A percentile compares a stretch with the other conserved stretches of the same genome.
Conservation (phyloP, 2,113 vertebrate genomes). For the Trichomycterus rosablanca region DNA sequence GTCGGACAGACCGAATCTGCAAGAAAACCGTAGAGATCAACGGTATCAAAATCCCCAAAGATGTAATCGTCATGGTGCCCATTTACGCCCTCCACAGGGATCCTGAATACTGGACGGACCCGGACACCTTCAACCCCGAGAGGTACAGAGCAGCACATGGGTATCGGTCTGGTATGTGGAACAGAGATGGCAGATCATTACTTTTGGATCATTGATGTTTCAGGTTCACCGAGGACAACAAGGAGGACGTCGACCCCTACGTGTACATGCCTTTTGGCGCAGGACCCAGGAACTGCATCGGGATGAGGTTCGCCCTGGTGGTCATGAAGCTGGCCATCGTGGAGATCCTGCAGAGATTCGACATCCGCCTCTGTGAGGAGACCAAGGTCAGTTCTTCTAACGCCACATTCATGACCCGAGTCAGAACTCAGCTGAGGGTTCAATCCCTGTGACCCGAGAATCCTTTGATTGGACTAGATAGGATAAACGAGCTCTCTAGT, state of each 20-base stretch:
- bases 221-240: conserved; percentile 49
- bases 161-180: too few relatives aligned
- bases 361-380: conserved; percentile 28
- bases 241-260: conserved; percentile 38
- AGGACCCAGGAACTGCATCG: conserved; percentile 56
- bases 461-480: too few relatives aligned
- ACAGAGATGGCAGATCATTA: too few relatives aligned
- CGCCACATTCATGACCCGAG: too few relatives aligned
- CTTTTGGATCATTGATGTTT: neutral
- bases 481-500: too few relatives aligned
- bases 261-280: conserved; percentile 50
- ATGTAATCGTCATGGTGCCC: conserved; percentile 44
- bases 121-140: conserved; percentile 41
- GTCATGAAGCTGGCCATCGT: conserved; percentile 45
- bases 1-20: conserved; percentile 64
- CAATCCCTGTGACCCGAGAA: too few relatives aligned
- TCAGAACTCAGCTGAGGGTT: too few relatives aligned
- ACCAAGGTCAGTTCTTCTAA: conserved; percentile 44
- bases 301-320: conserved; percentile 48
- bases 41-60: conserved; percentile 59
- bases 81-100: conserved; percentile 57
- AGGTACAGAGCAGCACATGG: conserved; percentile 20
- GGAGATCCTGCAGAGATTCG: conserved; percentile 39
- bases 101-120: conserved; percentile 47
- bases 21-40: conserved; percentile 71